Percentiles rank a stretch among this genome's conserved stretches.
phyloP scores from a whole-genome alignment of 2,113 vertebrate genomes.

The Cairina moschata region DNA sequence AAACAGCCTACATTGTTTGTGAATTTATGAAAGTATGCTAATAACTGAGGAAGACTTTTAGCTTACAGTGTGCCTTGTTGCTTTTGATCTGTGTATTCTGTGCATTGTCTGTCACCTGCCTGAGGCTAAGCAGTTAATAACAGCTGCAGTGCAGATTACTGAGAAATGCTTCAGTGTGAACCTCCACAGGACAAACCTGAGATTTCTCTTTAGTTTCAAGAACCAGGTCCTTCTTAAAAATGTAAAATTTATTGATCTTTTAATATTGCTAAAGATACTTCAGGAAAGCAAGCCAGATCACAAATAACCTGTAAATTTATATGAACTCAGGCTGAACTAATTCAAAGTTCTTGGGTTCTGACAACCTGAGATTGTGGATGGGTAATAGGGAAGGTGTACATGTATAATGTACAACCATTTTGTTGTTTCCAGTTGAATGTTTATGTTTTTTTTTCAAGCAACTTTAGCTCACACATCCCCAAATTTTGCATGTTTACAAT shows the following conservation, averaged over 20 bases:
- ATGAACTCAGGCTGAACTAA: neutral
- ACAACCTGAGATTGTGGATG: neutral
- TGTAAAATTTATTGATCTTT: neutral
- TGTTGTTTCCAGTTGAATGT: neutral
- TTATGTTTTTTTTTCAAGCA: neutral
- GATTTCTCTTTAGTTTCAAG: neutral
- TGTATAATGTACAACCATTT: neutral
- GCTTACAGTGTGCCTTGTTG: neutral
- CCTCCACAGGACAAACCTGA: neutral
- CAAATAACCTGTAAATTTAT: neutral
- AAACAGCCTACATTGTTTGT: neutral
- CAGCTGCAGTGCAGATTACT: neutral
- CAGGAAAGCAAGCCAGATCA: neutral
- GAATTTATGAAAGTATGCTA: neutral
- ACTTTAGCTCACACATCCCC: rapidly evolving
- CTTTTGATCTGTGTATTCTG: neutral
- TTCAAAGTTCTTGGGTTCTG: neutral
- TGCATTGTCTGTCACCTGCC: neutral
- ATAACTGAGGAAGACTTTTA: neutral
- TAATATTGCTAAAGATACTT: neutral
- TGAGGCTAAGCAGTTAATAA: neutral
- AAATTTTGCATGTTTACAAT: neutral
- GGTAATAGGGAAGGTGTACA: neutral
- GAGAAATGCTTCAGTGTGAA: neutral
- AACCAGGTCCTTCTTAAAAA: neutral